Evolutionary conservation across 2,797 vertebrate genomes (phyloP), one percentile per base, ranked within the genome.

Genomic region (Syndactyla subalaris): DNA sequence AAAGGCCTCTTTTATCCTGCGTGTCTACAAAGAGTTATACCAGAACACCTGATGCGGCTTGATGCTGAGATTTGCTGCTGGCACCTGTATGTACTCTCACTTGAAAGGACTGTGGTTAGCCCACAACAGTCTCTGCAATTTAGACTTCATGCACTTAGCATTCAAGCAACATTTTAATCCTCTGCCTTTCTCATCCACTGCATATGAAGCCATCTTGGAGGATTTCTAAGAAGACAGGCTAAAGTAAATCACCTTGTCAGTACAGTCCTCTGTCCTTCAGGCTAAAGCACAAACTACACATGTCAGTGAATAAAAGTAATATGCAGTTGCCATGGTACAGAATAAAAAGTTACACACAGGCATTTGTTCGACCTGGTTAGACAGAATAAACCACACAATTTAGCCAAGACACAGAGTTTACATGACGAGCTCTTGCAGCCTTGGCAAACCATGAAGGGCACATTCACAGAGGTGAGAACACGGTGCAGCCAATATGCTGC

Each of bases 291-390:
- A 67, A 93, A 74, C 66, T 22, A 57, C 0, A 29, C 14, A 22
- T 45, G 24, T 11, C n/a, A 78, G 36, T 16, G 12, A 81, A 75
- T 43, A 57, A 68, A 71, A 79, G 21, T 36, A 89, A 36, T 9
- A 55, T 0, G 2, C 13, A 11, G 23, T 29, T 51, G 41, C 23
- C 0, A 0, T 4, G 17, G 74, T 36, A 67, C 14, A 71, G 32
- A 87, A 34, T 43, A 58, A 67, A 11, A 85, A 75, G 39, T 57
- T 52, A 74, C 26, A 84, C 18, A 5, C 38, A 77, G n/a, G 57
- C 27, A n/a, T 62, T 76, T 22, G 21, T 73, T 34, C 76, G 59
- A 77, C 68, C 29, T n/a, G 16, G 29, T 75, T 15, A 63, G 48
- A 52, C 11, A n/a, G 14, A 66, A 22, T 29, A 82, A 78, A 63